Evolutionary conservation across 1,140 invertebrate species (phyloP).

Genomic region (Aleiodes sp.): DNA sequence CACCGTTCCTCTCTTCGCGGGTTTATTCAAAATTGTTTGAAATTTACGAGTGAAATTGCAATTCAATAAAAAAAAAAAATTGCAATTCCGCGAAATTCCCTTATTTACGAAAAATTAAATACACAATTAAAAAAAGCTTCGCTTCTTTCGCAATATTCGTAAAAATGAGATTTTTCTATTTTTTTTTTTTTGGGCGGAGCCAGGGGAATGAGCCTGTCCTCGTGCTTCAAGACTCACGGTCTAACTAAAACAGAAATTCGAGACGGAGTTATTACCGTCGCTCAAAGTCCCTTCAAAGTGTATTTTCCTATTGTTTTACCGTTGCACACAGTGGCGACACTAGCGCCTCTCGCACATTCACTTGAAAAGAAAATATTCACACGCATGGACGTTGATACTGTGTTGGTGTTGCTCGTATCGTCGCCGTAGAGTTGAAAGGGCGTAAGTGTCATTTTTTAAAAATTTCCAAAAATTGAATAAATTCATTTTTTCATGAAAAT

Average conservation of each 20-base stretch:
- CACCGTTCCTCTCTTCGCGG: constrained; percentile 20
- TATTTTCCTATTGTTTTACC: constrained; percentile 63
- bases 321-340: constrained; percentile 51
- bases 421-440: too few relatives aligned
- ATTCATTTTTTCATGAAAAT: too few relatives aligned
- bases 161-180: too few relatives aligned
- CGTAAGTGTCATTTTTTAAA: too few relatives aligned
- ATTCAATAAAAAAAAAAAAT: background rate
- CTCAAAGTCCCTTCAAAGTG: constrained; percentile 51
- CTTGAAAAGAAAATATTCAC: background rate
- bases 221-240: constrained; percentile 33
- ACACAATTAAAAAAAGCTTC: too few relatives aligned
- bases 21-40: constrained; percentile 16
- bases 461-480: too few relatives aligned
- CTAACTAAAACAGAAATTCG: constrained; percentile 46
- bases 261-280: constrained; percentile 51
- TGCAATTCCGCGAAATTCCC: too few relatives aligned
- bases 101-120: too few relatives aligned
- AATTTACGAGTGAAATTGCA: background rate
- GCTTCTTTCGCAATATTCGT: too few relatives aligned
- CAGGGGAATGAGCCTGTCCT: background rate
- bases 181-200: background rate
- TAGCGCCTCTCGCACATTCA: constrained; percentile 45
- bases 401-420: too few relatives aligned
- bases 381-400: constrained; percentile 34